These are phyloP conservation scores for Bathybates hornii DNA, from an alignment of 2,113 vertebrate species.

Conservation along the genomic window DNA sequence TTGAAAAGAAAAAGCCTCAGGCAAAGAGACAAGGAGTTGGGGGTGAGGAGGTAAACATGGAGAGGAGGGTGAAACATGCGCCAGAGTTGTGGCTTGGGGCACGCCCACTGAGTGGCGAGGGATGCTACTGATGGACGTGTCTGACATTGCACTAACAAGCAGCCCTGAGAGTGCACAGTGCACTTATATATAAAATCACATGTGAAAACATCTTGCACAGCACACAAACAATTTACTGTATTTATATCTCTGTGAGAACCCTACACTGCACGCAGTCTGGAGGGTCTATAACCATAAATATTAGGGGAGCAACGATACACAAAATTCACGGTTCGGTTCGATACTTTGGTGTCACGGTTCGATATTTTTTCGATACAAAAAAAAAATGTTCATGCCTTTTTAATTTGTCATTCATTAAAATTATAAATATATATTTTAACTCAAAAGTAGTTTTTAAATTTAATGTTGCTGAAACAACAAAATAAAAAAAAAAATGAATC, in stretches of 20 bases:
- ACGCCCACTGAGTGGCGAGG: neutral
- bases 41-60: neutral
- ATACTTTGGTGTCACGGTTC: too few relatives aligned
- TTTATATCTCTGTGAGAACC: neutral
- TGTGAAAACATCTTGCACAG: neutral
- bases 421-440: too few relatives aligned
- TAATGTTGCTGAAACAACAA: too few relatives aligned
- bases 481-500: too few relatives aligned
- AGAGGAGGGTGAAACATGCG: neutral
- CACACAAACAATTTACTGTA: neutral
- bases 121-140: conserved; percentile 40
- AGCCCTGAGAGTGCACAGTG: neutral
- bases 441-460: too few relatives aligned
- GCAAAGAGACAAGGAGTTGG: neutral
- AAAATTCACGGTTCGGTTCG: too few relatives aligned
- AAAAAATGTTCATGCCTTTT: too few relatives aligned
- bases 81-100: conserved; percentile 6
- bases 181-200: neutral
- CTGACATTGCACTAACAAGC: conserved; percentile 56
- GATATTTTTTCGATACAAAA: too few relatives aligned
- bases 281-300: neutral
- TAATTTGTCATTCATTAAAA: too few relatives aligned
- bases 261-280: neutral
- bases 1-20: conserved; percentile 11
- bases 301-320: too few relatives aligned